Base-by-base conservation (phyloP, 2,797 vertebrate genomes). In the Helostoma temminkii region DNA sequence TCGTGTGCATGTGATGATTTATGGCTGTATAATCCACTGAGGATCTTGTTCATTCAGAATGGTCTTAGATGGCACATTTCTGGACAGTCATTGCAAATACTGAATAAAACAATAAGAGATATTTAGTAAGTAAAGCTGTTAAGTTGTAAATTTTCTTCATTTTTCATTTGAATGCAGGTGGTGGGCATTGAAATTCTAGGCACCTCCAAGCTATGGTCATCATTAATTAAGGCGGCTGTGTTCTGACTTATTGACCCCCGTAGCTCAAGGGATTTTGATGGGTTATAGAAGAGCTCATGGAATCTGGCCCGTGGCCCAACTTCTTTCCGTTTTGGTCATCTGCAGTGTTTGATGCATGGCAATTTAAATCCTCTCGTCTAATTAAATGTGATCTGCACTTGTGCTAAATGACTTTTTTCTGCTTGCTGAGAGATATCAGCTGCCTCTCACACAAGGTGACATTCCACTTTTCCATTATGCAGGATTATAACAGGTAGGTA, bases 311-410 rank as follows among this genome's bases (percentile, higher is more conserved):
- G 49, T 91, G 88, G 94, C 93, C 94, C 91, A 89, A 89, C 83
- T 89, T 90, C 86, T 85, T 80, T 89, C 86, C 86, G 66, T 84
- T 92, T 92, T 87, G 89, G 92, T 91, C 91, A 92, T 93, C 89
- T 67, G 82, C 82, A 84, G 88, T 92, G 92, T 93, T 93, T 94
- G 93, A 94, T 93, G 93, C 94, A 93, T 93, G 91, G 91, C 92
- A 93, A 94, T 94, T 94, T 94, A 94, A 95, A 94, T 94, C 93
- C 93, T 91, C 89, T 91, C 89, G 82, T 93, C 93, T 94, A 95
- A 95, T 95, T 95, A 95, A 95, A 94, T 94, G 93, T 92, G 93
- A 94, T 94, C 93, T 94, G 90, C 89, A 91, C 93, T 94, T 90
- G 92, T 94, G 93, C 93, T 93, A 94, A 94, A 93, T 94, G 88